Percentiles rank a stretch among this genome's conserved stretches.
Conservation (phyloP, 2,113 vertebrate species). For the Crypturellus undulatus region DNA sequence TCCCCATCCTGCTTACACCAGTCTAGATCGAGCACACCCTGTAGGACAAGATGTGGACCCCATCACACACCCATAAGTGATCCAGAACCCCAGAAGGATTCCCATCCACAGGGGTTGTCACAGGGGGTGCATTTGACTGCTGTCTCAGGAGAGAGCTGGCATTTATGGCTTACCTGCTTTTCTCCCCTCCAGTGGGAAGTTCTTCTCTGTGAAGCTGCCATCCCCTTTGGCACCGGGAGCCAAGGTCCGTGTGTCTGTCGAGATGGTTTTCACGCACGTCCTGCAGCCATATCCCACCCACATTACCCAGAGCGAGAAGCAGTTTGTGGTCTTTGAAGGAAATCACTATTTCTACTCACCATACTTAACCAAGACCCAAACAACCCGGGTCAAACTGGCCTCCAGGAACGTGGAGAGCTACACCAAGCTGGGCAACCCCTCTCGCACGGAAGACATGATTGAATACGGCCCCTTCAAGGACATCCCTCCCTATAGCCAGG, state of each 20-base stretch:
- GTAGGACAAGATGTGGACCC: background rate
- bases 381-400: slow-evolving; percentile 89
- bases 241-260: slow-evolving; percentile 87
- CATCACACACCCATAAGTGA: fast-evolving
- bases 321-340: slow-evolving; percentile 96
- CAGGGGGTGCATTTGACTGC: background rate
- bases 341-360: slow-evolving; percentile 97
- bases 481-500: slow-evolving; percentile 89
- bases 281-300: slow-evolving; percentile 93
- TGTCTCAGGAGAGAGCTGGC: background rate
- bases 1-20: background rate
- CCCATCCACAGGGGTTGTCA: background rate
- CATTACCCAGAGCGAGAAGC: slow-evolving; percentile 94
- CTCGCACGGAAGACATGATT: slow-evolving; percentile 88
- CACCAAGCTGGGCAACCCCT: slow-evolving; percentile 94
- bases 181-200: slow-evolving; percentile 83
- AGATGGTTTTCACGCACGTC: slow-evolving; percentile 91
- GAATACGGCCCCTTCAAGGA: slow-evolving; percentile 96
- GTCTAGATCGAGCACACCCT: background rate
- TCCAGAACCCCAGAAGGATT: background rate
- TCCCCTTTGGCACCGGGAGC: slow-evolving; percentile 84
- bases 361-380: slow-evolving; percentile 90
- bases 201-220: slow-evolving; percentile 89
- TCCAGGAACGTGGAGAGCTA: slow-evolving; percentile 95
- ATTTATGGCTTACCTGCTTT: background rate